Evolutionary conservation across 2,797 vertebrate genomes (phyloP), one percentile per base, ranked within the genome.

Genomic region (Hapalemur alaotrensis): DNA sequence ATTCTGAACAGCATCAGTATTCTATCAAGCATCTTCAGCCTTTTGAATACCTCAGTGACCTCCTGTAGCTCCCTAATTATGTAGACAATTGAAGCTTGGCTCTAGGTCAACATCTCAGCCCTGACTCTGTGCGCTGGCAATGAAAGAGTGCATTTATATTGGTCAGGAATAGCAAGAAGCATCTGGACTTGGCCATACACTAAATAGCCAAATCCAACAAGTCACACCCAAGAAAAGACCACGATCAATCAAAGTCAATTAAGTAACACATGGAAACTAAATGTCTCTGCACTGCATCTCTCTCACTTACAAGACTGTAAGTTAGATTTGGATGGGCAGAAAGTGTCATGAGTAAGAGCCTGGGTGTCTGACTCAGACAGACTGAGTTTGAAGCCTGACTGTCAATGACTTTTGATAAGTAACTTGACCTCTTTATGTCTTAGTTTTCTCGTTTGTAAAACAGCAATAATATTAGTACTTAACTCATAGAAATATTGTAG

Each of bases 361-460:
- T 32, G 35, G 7, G 4, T 4, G 0, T 25, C n/a, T 32, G 67
- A 14, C 8, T 63, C n/a, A 76, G 32, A 57, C 0, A 78, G 89
- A 79, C 38, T n/a, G 52, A 87, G 46, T 38, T 41, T 30, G 25
- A 95, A 69, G 32, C 20, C 25, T 85, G 43, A 72, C n/a, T 59
- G 35, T 63, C 43, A 67, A 0, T 75, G 35, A 50, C 41, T 67
- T 90, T 85, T 75, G n/a, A 46, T 32, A 93, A 85, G 35, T 88
- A 69, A 54, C 2, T 46, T 35, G 30, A 57, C 4, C 14, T 76
- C 17, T 79, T 73, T 93, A n/a, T 91, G 13, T 14, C 2, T 76
- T 85, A 72, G 1, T 63, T 79, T 96, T 90, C 32, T 89, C 17
- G 72, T 46, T 70, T 87, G 14, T 73, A 81, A 96, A 75, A 67